Percentiles rank a stretch among this genome's conserved stretches.
phyloP scores from a whole-genome alignment of 2,113 vertebrate genomes.

The Orthonyx spaldingii region DNA sequence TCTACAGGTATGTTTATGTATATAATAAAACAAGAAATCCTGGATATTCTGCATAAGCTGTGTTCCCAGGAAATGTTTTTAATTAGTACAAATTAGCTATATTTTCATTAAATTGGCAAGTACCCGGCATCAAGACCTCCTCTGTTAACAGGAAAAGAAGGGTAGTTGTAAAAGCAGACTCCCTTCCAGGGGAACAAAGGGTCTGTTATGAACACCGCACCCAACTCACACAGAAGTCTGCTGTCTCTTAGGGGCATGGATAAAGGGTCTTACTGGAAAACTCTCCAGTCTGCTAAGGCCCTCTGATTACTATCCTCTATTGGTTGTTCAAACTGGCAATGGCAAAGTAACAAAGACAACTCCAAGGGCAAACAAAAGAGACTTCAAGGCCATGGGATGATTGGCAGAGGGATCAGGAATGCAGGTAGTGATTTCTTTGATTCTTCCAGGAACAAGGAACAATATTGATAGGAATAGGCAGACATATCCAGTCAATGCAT shows the following conservation, averaged over 20 bases:
- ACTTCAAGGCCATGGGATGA: too few species aligned
- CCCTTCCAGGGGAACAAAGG: neutral
- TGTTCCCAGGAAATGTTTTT: neutral
- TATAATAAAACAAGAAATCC: neutral
- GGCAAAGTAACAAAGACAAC: accelerated
- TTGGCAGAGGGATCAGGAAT: neutral
- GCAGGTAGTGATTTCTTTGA: neutral
- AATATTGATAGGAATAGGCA: neutral
- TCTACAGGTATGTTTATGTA: neutral
- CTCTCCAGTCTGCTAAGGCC: neutral
- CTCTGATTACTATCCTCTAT: neutral
- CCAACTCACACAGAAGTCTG: neutral
- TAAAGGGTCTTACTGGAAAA: neutral
- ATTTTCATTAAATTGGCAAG: neutral
- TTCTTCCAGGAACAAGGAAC: neutral
- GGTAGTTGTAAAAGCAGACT: neutral
- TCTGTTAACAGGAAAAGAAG: neutral
- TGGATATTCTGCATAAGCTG: neutral
- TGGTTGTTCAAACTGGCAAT: neutral
- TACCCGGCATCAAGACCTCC: neutral
- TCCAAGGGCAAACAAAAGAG: neutral
- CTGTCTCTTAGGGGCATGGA: neutral
- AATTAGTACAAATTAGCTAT: neutral
- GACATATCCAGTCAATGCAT: neutral
- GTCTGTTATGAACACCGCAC: neutral